phyloP scores from a whole-genome alignment of 2,113 vertebrate genomes.

The Empidonax alnorum region DNA sequence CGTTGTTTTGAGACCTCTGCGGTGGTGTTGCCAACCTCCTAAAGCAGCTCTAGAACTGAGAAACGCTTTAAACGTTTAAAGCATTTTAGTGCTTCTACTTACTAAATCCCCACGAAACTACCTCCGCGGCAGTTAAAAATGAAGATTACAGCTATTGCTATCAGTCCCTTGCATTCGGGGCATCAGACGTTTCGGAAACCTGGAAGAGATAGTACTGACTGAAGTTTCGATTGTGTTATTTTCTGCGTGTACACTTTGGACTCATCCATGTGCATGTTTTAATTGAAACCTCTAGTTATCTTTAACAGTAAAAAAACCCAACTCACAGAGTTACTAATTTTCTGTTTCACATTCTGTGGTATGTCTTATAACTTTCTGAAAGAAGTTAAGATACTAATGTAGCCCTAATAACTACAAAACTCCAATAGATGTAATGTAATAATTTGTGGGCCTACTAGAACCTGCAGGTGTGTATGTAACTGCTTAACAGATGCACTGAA shows the following conservation, averaged over 20 bases:
- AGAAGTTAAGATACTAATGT: background rate
- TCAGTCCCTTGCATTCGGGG: background rate
- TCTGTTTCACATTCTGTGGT: background rate
- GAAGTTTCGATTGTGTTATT: background rate
- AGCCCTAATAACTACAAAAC: background rate
- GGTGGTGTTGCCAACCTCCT: rapidly evolving
- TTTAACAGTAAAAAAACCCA: background rate
- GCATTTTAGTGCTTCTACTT: rapidly evolving
- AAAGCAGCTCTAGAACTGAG: background rate
- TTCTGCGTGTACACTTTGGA: background rate
- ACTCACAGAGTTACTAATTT: background rate
- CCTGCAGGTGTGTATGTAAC: rapidly evolving
- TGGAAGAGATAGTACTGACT: rapidly evolving
- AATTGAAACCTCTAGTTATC: background rate
- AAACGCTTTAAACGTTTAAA: background rate
- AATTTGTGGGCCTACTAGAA: background rate
- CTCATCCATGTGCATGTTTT: background rate
- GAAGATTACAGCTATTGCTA: rapidly evolving
- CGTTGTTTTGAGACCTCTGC: background rate
- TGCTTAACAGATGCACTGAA: background rate
- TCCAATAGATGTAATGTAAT: no score
- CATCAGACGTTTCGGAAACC: background rate
- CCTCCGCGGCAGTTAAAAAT: background rate
- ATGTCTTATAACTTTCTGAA: background rate
- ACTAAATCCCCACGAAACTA: rapidly evolving